Conservation (phyloP, 2,797 vertebrate species). For the Hirundo rustica region DNA sequence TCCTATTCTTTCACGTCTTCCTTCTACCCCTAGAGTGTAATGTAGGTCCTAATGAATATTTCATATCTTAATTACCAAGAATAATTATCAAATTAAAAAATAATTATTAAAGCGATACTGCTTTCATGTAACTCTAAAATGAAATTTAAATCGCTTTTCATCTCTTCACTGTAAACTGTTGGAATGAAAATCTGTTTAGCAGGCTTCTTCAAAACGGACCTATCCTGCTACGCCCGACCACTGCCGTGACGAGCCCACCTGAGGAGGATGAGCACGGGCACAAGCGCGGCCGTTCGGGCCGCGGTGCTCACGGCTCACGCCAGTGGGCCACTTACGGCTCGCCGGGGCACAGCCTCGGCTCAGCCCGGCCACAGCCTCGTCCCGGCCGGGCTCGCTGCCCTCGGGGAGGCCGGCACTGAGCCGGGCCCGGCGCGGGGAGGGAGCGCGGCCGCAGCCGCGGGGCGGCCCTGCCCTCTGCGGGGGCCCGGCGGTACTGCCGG, state of each 20-base stretch:
- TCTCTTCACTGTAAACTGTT: not conserved
- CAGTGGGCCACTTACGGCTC: not conserved
- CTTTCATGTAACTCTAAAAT: not conserved
- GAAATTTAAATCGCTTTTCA: not conserved
- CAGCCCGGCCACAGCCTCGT: too few species aligned
- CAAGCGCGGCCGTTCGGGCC: not conserved
- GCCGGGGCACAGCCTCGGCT: not conserved
- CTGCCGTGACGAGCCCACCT: rapidly evolving
- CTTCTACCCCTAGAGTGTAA: not conserved
- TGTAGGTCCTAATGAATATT: not conserved
- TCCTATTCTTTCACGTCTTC: not conserved
- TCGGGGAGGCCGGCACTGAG: not conserved
- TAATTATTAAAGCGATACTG: not conserved
- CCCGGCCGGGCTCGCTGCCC: not conserved
- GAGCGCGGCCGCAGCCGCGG: not conserved
- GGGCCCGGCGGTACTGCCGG: slow-evolving; percentile 44
- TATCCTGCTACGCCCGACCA: rapidly evolving
- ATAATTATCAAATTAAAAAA: not conserved
- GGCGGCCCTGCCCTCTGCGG: slow-evolving; percentile 75
- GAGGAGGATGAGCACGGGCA: not conserved
- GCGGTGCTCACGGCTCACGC: not conserved
- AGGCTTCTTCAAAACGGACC: not conserved
- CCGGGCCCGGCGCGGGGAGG: not conserved
- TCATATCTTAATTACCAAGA: not conserved
- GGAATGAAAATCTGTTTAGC: not conserved